Conservation (phyloP, 2,113 vertebrate genomes). For the Phodopus roborovskii region DNA sequence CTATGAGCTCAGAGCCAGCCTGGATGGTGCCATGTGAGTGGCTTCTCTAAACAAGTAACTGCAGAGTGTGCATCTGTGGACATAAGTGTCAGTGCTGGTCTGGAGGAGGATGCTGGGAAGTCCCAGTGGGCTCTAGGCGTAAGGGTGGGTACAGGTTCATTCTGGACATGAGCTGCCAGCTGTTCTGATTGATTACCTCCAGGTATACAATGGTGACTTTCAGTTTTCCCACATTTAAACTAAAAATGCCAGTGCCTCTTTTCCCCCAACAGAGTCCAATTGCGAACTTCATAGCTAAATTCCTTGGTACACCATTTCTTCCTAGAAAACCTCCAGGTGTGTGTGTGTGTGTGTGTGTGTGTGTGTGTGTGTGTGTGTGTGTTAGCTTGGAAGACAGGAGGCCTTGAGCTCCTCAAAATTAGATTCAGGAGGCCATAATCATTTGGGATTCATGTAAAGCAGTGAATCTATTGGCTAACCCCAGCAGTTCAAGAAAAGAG, state of each 20-base stretch:
- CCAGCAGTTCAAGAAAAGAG: neutral
- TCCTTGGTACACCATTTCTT: neutral
- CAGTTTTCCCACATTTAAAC: conserved; percentile 4
- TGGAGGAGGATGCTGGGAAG: neutral
- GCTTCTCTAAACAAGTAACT: neutral
- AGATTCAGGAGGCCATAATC: neutral
- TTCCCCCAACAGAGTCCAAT: neutral
- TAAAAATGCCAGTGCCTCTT: neutral
- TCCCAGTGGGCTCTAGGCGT: neutral
- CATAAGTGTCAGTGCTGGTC: neutral
- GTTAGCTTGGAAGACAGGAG: neutral
- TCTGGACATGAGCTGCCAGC: neutral
- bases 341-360: no score
- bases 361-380: no score
- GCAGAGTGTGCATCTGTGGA: neutral
- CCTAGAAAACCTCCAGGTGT: neutral
- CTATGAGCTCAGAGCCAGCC: neutral
- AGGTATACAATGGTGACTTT: neutral
- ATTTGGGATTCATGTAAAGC: neutral
- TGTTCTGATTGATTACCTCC: neutral
- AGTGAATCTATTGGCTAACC: neutral
- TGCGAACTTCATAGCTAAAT: neutral
- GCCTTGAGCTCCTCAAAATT: neutral
- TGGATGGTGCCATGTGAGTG: neutral
- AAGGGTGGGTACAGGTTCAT: neutral